Evolutionary conservation across 2,888 invertebrate species (phyloP).

Genomic region (Gisinianus flammeolus): DNA sequence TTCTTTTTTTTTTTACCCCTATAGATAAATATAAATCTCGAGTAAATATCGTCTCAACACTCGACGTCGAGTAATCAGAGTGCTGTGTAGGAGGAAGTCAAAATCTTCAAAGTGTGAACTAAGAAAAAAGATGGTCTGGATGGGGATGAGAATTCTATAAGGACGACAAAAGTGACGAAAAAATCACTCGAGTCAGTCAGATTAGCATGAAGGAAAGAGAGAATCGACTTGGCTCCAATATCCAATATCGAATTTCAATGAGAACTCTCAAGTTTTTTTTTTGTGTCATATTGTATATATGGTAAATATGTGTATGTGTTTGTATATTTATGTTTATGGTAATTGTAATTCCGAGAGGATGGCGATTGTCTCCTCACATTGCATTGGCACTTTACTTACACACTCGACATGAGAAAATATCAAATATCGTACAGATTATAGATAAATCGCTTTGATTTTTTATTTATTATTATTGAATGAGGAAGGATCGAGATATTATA

Average conservation of each 20-base stretch:
- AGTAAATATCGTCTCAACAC: background rate
- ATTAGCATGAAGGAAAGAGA: conserved; percentile 6
- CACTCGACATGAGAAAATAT: no score
- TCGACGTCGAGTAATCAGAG: background rate
- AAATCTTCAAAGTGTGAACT: background rate
- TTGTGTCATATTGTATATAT: no score
- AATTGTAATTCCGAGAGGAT: background rate
- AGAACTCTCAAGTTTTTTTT: no score
- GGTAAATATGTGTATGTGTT: background rate
- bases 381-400: no score
- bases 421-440: no score
- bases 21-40: background rate
- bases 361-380: no score
- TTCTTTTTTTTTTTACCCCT: no score
- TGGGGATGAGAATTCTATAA: background rate
- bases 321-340: background rate
- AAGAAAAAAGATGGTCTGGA: background rate
- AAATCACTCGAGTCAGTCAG: background rate
- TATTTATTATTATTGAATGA: no score
- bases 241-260: background rate
- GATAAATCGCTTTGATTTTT: no score
- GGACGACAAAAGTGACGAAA: background rate
- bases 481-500: no score
- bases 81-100: background rate
- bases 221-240: background rate